A percentile compares a stretch with the other conserved stretches of the same genome.
These are phyloP conservation scores for Pyrgus malvae DNA, from an alignment of 2,888 invertebrate species.

Conservation along the genomic window DNA sequence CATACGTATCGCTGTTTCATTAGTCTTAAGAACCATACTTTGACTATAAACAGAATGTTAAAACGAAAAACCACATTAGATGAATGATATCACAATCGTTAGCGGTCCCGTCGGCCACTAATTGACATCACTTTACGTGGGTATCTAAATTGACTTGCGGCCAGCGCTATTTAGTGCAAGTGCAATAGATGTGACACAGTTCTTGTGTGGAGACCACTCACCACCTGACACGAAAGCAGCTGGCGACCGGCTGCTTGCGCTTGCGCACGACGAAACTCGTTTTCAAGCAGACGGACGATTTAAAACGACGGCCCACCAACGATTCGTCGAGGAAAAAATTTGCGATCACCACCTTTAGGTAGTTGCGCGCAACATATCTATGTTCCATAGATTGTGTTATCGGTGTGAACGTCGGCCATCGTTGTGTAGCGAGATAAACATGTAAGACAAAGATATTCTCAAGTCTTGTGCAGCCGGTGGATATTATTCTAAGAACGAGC, in stretches of 20 bases:
- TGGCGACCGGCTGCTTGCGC: slow-evolving; percentile 70
- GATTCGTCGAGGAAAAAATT: slow-evolving; percentile 30
- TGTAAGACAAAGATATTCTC: slow-evolving; percentile 24
- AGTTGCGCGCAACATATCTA: slow-evolving; percentile 9
- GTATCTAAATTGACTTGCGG: slow-evolving; percentile 29
- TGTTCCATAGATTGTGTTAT: slow-evolving; percentile 26
- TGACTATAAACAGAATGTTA: neutral
- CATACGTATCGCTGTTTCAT: too few species aligned
- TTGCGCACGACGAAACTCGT: slow-evolving; percentile 71
- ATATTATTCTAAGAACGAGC: slow-evolving; percentile 50
- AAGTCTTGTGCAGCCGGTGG: slow-evolving; percentile 18
- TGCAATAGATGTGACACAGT: slow-evolving; percentile 35
- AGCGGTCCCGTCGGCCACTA: slow-evolving; percentile 21
- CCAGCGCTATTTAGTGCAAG: slow-evolving; percentile 31
- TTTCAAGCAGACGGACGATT: slow-evolving; percentile 62
- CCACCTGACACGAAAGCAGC: slow-evolving; percentile 76
- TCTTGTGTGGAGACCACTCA: slow-evolving; percentile 57
- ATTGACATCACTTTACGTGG: slow-evolving; percentile 27
- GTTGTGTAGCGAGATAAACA: slow-evolving; percentile 19
- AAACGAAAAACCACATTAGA: neutral
- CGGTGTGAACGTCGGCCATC: slow-evolving; percentile 18
- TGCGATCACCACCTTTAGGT: slow-evolving; percentile 24
- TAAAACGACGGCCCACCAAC: slow-evolving; percentile 61
- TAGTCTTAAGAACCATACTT: too few species aligned
- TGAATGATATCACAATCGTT: slow-evolving; percentile 12